These are phyloP conservation scores for Nyctalus aviator DNA, from an alignment of 2,797 vertebrate genomes.

Conservation along the genomic window DNA sequence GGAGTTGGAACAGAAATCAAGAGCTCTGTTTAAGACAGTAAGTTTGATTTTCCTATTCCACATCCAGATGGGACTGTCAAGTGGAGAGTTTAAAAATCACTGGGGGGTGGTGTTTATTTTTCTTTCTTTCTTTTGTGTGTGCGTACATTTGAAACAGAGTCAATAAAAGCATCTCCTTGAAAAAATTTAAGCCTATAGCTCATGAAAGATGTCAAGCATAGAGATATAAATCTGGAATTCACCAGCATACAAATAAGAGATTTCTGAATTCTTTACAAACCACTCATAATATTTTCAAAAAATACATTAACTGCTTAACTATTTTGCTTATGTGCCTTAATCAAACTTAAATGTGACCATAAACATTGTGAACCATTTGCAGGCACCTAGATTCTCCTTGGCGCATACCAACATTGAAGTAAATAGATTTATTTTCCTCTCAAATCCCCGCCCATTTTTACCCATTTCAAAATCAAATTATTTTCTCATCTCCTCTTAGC, in stretches of 20 bases:
- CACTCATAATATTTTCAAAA: not conserved
- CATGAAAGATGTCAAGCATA: not conserved
- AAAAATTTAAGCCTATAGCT: not conserved
- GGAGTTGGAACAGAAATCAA: not conserved
- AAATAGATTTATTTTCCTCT: conserved; percentile 8
- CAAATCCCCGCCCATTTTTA: not conserved
- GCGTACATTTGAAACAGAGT: not conserved
- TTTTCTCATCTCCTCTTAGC: conserved; percentile 33
- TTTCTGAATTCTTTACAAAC: not conserved
- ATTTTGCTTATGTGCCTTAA: not conserved
- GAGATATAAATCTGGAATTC: not conserved
- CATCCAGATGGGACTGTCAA: not conserved
- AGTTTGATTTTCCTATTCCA: not conserved
- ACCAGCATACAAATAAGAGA: not conserved
- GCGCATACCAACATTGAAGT: not conserved
- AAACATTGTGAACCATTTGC: not conserved
- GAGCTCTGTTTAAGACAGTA: not conserved
- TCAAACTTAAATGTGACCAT: not conserved
- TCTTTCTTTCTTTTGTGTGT: not conserved
- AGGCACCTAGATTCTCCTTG: not conserved
- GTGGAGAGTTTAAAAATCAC: not conserved
- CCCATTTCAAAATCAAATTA: not conserved
- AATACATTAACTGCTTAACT: not conserved
- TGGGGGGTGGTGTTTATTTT: not conserved
- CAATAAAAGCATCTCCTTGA: not conserved